Evolutionary conservation across 2,888 invertebrate species (phyloP).

Genomic region (Conchocele bisecta): DNA sequence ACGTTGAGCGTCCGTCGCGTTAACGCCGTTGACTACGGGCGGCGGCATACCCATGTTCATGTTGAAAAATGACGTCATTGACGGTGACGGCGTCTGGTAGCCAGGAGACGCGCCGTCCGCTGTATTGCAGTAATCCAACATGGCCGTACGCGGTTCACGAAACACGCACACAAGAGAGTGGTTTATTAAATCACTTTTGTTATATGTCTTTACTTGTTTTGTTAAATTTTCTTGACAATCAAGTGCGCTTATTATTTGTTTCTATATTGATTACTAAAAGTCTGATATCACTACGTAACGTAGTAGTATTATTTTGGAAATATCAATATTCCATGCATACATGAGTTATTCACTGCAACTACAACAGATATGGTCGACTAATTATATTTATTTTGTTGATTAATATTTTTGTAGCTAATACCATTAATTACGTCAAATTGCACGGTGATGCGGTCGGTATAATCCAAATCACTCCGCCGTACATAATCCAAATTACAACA

Average conservation of each 20-base stretch:
- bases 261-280: too few relatives aligned
- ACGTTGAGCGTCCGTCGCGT: conserved; percentile 73
- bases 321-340: background rate
- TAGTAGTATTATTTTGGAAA: too few relatives aligned
- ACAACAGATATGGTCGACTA: too few relatives aligned
- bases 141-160: conserved; percentile 19
- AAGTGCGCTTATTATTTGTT: too few relatives aligned
- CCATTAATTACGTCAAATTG: too few relatives aligned
- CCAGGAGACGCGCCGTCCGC: conserved; percentile 59
- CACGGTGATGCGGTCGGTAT: too few relatives aligned
- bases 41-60: conserved; percentile 53
- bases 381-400: too few relatives aligned
- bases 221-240: too few relatives aligned
- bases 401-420: too few relatives aligned
- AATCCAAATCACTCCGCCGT: too few relatives aligned
- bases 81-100: conserved; percentile 66
- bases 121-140: conserved; percentile 78
- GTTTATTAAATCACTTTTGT: background rate
- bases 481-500: too few relatives aligned
- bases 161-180: background rate
- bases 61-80: conserved; percentile 70
- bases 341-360: background rate
- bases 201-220: background rate
- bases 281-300: too few relatives aligned
- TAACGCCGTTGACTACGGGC: conserved; percentile 23